phyloP scores from a whole-genome alignment of 2,888 invertebrate species.

The Lepidonotus clava region DNA sequence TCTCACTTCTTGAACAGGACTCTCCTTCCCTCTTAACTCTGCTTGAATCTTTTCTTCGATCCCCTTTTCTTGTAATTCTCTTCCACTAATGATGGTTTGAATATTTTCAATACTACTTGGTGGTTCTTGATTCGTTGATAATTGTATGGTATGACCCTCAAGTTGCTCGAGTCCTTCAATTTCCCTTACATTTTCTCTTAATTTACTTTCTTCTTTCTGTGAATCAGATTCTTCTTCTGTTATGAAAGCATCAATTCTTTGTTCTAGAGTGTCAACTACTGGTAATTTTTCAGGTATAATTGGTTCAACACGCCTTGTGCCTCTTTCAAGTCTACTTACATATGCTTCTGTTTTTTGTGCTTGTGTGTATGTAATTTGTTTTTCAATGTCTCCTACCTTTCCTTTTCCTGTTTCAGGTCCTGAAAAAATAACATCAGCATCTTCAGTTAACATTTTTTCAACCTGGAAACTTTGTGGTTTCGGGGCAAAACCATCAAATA shows the following conservation, averaged over 20 bases:
- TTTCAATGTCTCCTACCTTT: neutral
- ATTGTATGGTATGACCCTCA: neutral
- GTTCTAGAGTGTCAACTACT: slow-evolving; percentile 6
- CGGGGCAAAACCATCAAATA: neutral
- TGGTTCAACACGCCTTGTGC: neutral
- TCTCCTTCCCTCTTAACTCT: neutral
- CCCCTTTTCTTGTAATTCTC: neutral
- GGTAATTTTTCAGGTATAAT: neutral
- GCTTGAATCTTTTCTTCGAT: neutral
- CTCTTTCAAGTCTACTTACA: neutral
- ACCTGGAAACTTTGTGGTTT: neutral
- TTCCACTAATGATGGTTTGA: no score
- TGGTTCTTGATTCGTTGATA: neutral
- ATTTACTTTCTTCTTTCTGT: neutral
- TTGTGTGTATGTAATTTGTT: neutral
- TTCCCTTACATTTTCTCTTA: neutral
- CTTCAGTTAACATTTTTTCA: slow-evolving; percentile 39
- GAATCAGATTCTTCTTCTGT: neutral
- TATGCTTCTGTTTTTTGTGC: neutral
- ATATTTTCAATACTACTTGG: no score
- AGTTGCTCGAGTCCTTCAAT: neutral
- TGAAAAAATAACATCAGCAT: slow-evolving; percentile 43
- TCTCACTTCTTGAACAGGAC: neutral
- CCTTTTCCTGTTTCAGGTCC: neutral
- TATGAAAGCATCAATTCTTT: neutral